Base-by-base conservation (phyloP, 2,888 invertebrate species). In the Conops quadrifasciatus region DNA sequence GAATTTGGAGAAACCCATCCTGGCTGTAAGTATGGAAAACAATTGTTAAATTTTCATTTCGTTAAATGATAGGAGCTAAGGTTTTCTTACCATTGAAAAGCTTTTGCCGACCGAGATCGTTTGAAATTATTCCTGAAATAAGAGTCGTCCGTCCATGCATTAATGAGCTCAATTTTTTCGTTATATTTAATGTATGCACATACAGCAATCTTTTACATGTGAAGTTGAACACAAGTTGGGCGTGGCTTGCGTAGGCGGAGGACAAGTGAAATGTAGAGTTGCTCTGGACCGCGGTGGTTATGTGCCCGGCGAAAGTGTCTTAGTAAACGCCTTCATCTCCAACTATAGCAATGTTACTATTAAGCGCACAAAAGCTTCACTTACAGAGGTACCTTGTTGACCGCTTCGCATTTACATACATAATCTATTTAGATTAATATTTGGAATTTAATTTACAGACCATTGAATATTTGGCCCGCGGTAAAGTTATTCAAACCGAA, bases 241-340 rank as follows among this genome's bases (percentile, higher is more conserved):
- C 70, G 92, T 95, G 78, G 93, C 93, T 56, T 96, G 96, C 83
- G 92, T 95, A 76, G 93, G 94, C 76, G 93, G 94, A 59, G 97
- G 97, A 64, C 90, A 93, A 11, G 94, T 97, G 62, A 88, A 92
- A 67, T 96, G 96, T 82, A 90, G 93, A 80, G 94, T 97, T 74
- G 89, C 93, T 74, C 88, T 97, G 75, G 95, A 96, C 87, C 91
- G 96, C 81, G 95, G 95, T 71, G 97, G 97, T 26, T 98, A 95
- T 87, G 96, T 97, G 73, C 96, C 97, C 16, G 97, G 97, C 2
- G 96, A 97, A 87, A 94, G 93, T 82, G 93, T 97, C 84, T 90
- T 91, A 78, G 91, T 97, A 77, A 92, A 92, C 73, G 97, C 96
- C 21, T 91, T 91, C 74, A 90, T 97, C 67, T 89, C 90, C 82